These are phyloP conservation scores for Nomada ferruginata DNA, from an alignment of 2,888 invertebrate genomes.

Conservation along the genomic window DNA sequence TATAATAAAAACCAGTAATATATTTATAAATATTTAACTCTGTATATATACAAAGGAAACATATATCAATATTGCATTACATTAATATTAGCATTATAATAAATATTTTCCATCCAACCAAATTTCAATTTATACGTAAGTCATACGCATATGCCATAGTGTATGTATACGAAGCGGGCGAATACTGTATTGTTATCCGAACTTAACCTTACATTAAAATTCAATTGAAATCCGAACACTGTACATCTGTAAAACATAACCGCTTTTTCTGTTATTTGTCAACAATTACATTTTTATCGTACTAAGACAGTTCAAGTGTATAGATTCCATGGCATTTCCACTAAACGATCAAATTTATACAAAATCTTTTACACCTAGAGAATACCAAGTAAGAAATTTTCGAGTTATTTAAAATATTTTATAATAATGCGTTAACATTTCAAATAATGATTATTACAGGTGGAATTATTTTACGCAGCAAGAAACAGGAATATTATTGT, in stretches of 20 bases:
- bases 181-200: background rate
- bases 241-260: conserved; percentile 19
- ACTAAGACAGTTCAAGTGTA: conserved; percentile 17
- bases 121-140: background rate
- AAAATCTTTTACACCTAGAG: conserved; percentile 91
- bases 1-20: too few relatives aligned
- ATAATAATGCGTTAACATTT: conserved; percentile 1
- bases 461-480: conserved; percentile 91
- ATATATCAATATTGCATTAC: too few relatives aligned
- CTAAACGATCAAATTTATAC: conserved; percentile 89
- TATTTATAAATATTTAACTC: too few relatives aligned
- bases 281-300: conserved; percentile 17
- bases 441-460: conserved; percentile 80
- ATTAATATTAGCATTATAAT: background rate
- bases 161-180: too few relatives aligned
- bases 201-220: conserved; percentile 34
- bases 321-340: conserved; percentile 85
- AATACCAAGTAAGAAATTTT: conserved; percentile 88
- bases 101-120: conserved; percentile 8
- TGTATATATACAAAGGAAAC: too few relatives aligned
- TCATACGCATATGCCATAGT: background rate
- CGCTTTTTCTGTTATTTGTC: background rate
- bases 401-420: background rate
- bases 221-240: conserved; percentile 1
- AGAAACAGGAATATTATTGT: conserved; percentile 91